Percentiles rank a stretch among this genome's conserved stretches.
Conservation (phyloP, 2,888 invertebrate species). For the Scelioninae gen. 2 region DNA sequence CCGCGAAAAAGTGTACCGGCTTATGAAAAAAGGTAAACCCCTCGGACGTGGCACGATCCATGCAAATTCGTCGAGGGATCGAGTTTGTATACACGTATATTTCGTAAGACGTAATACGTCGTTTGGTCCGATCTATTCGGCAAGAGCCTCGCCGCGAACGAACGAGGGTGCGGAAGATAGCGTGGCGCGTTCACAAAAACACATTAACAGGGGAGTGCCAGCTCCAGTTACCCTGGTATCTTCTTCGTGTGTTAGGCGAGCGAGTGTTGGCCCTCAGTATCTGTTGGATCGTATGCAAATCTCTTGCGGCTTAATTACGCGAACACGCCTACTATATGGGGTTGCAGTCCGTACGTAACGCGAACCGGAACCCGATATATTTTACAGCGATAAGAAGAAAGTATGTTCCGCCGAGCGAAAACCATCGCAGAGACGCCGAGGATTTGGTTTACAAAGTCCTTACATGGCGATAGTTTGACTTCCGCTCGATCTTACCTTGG, state of each 20-base stretch:
- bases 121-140: constrained; percentile 52
- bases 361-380: constrained; percentile 68
- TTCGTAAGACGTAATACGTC: constrained; percentile 54
- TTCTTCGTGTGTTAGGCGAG: constrained; percentile 63
- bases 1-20: too few relatives aligned
- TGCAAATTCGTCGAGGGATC: constrained; percentile 46
- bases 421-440: constrained; percentile 48
- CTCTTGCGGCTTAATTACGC: constrained; percentile 74
- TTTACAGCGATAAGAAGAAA: constrained; percentile 64
- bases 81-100: constrained; percentile 44
- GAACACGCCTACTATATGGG: constrained; percentile 71
- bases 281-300: constrained; percentile 74
- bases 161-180: constrained; percentile 56
- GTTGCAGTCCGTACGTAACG: constrained; percentile 69
- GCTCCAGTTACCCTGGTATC: constrained; percentile 65
- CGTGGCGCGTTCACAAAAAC: constrained; percentile 64
- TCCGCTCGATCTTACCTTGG: constrained; percentile 30
- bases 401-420: constrained; percentile 55
- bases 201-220: constrained; percentile 68
- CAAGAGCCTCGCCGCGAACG: constrained; percentile 28
- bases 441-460: constrained; percentile 57
- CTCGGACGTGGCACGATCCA: constrained; percentile 25
- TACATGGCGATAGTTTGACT: constrained; percentile 49
- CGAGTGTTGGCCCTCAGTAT: constrained; percentile 61
- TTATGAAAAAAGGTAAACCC: background rate